Base-by-base conservation (phyloP, 1,140 invertebrate genomes). In the Ceratitis capitata region DNA sequence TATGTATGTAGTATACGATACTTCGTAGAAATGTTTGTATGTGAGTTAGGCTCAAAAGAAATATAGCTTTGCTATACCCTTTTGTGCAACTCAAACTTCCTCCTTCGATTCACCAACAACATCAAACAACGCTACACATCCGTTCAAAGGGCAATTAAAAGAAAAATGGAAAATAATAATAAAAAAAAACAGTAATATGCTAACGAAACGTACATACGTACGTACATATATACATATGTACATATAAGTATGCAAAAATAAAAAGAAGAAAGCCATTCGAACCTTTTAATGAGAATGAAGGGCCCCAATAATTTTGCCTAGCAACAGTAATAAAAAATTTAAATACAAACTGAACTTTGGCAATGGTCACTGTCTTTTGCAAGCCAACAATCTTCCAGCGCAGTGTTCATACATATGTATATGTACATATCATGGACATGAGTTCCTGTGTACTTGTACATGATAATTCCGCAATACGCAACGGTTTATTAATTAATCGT, bases 51-150 rank as follows among this genome's bases (percentile, higher is more conserved):
- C n/a, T n/a, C n/a, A 69, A 12, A 53, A 53, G 49, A 10, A 74
- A 16, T 16, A 5, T 47, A 5, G 16, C 26, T 51, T 29, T 49
- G 47, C 26, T 45, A 42, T 56, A 74, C 69, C 84, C 85, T 83
- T 85, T 83, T 83, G 35, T 61, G 82, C 69, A 85, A 85, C 85
- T 82, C 85, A 83, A 82, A 85, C 45, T 83, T 85, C 82, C 82
- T 85, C 85, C 58, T 83, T 84, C 16, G 49, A 56, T 56, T 85
- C 58, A 53, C 64, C 74, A 85, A 51, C n/a, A 19, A 26, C 39
- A 74, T 49, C 26, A 3, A 23, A 53, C 35, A 86, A 32, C 42
- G 39, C 58, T 47, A 49, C 47, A 84, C 69, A 69, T 84, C 64
- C 83, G 82, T 84, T 64, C 58, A 84, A 26, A 16, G 32, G 39